phyloP scores from a whole-genome alignment of 2,888 invertebrate genomes.

The Drosophila putrida region DNA sequence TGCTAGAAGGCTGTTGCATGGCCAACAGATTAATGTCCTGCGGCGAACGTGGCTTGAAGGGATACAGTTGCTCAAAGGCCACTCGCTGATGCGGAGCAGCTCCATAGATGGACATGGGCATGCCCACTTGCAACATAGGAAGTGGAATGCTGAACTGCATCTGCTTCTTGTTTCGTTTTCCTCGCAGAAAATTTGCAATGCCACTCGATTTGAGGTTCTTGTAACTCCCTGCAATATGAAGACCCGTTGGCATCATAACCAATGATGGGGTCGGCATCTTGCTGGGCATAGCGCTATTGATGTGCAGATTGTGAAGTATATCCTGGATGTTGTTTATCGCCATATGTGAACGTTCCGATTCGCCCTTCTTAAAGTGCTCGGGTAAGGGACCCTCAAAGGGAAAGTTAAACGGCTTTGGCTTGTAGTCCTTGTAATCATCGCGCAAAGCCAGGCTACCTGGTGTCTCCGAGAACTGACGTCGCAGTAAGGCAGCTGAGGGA shows the following conservation, averaged over 20 bases:
- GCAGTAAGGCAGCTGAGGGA: constrained; percentile 58
- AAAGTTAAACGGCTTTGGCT: constrained; percentile 84
- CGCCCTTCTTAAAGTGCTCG: constrained; percentile 82
- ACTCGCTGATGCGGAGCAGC: constrained; percentile 75
- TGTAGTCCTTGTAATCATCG: constrained; percentile 72
- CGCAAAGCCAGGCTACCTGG: constrained; percentile 59
- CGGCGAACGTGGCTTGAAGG: constrained; percentile 90
- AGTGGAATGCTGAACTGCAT: constrained; percentile 77
- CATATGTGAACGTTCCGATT: constrained; percentile 43
- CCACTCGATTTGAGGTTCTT: constrained; percentile 84
- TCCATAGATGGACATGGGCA: constrained; percentile 57
- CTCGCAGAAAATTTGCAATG: constrained; percentile 82
- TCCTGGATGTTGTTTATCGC: constrained; percentile 84
- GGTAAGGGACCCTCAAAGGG: constrained; percentile 82
- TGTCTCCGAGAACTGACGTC: constrained; percentile 75
- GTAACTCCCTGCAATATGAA: constrained; percentile 84
- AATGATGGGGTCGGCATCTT: constrained; percentile 61
- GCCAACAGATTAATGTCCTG: constrained; percentile 91
- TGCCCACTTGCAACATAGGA: constrained; percentile 64
- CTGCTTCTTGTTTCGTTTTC: constrained; percentile 83
- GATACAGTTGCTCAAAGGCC: constrained; percentile 88
- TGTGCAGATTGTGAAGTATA: constrained; percentile 81
- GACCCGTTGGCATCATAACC: constrained; percentile 80
- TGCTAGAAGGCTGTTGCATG: constrained; percentile 82
- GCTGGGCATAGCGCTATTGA: constrained; percentile 49